phyloP scores from a whole-genome alignment of 2,113 vertebrate genomes.

The Otus sunia region DNA sequence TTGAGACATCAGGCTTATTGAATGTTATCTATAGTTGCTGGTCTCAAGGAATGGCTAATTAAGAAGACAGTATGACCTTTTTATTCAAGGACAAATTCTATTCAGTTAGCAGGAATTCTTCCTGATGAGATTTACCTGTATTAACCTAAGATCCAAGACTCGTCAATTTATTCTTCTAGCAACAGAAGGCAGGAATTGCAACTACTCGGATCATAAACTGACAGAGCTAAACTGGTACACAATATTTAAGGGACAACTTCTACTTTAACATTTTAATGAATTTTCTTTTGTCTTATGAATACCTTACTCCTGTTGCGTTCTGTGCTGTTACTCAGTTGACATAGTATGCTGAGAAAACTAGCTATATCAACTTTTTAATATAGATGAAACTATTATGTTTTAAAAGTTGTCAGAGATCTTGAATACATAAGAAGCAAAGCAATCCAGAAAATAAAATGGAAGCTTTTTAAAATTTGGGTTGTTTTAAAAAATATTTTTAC shows the following conservation, averaged over 20 bases:
- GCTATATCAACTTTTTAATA: neutral
- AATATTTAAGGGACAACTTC: neutral
- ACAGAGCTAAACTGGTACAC: accelerated
- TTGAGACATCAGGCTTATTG: neutral
- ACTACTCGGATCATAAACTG: neutral
- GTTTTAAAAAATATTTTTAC: neutral
- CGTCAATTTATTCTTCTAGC: neutral
- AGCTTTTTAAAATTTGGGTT: neutral
- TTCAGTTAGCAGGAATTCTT: neutral
- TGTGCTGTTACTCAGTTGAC: neutral
- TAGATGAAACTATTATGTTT: neutral
- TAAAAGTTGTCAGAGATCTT: neutral
- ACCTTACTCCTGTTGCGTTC: neutral
- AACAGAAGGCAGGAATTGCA: neutral
- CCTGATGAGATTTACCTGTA: neutral
- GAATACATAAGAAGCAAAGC: neutral
- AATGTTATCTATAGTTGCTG: neutral
- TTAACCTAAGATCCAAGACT: neutral
- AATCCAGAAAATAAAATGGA: neutral
- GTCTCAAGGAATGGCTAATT: slow-evolving; percentile 17
- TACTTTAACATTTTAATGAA: neutral
- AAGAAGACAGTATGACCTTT: neutral
- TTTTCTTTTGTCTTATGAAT: neutral
- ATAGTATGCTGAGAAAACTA: neutral
- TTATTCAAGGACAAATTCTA: neutral